Evolutionary conservation across 2,113 vertebrate genomes (phyloP).

Genomic region (Ctenodactylus gundi): DNA sequence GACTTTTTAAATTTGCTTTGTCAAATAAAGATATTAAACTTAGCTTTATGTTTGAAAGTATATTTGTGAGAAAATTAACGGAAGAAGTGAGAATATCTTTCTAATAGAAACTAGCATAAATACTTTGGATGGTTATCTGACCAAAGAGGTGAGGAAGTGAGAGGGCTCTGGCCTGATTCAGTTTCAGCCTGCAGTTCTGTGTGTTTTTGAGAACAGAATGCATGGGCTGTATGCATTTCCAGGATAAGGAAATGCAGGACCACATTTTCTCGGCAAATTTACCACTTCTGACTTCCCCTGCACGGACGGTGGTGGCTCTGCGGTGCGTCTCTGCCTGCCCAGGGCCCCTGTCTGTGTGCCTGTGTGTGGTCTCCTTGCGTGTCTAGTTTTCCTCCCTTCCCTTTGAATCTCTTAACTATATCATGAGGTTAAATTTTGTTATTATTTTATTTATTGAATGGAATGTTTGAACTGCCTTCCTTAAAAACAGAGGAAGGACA

Average conservation of each 20-base stretch:
- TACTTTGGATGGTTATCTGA: background rate
- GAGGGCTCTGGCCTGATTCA: background rate
- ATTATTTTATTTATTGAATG: slow-evolving; percentile 54
- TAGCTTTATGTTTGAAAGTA: background rate
- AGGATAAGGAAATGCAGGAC: background rate
- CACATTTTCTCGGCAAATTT: background rate
- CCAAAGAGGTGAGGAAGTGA: background rate
- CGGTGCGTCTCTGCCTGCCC: background rate
- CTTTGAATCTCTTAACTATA: slow-evolving; percentile 41
- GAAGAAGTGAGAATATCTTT: background rate
- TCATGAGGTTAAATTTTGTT: slow-evolving; percentile 25
- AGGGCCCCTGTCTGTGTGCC: background rate
- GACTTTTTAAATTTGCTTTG: background rate
- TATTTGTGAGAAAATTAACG: background rate
- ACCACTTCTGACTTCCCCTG: background rate
- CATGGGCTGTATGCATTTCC: background rate
- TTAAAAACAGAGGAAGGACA: background rate
- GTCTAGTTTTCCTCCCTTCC: slow-evolving; percentile 16
- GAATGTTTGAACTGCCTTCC: background rate
- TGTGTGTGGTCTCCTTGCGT: slow-evolving; percentile 47
- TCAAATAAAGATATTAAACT: background rate
- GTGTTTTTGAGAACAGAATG: too few relatives aligned
- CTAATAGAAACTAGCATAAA: background rate
- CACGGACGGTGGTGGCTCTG: background rate
- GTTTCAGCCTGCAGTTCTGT: background rate